These are phyloP conservation scores for Drosophila nr. fundita DNA, from an alignment of 2,888 invertebrate species.

Conservation along the genomic window DNA sequence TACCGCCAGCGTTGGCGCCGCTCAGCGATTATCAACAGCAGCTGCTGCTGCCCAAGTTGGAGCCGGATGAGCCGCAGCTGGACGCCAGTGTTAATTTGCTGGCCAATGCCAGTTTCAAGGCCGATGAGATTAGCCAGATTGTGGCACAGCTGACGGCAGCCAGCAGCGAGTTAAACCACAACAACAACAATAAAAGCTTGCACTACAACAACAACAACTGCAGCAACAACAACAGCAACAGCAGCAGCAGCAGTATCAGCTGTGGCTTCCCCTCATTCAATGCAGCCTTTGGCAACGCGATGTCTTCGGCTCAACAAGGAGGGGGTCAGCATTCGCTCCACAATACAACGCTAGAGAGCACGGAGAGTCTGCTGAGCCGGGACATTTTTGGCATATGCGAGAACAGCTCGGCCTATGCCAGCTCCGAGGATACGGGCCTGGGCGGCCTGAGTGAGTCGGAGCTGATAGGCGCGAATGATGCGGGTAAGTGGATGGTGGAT, in stretches of 20 bases:
- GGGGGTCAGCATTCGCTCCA: constrained; percentile 41
- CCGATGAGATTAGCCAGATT: constrained; percentile 78
- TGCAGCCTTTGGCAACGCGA: constrained; percentile 59
- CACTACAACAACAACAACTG: constrained; percentile 55
- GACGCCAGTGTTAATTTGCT: constrained; percentile 47
- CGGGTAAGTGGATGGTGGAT: constrained; percentile 72
- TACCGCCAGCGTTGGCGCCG: constrained; percentile 77
- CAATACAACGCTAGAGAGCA: constrained; percentile 57
- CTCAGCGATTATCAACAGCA: constrained; percentile 57
- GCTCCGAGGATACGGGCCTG: constrained; percentile 87
- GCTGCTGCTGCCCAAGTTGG: constrained; percentile 17
- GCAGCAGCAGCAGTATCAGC: constrained; percentile 68
- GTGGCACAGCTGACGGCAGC: constrained; percentile 72
- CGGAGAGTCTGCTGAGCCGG: constrained; percentile 80
- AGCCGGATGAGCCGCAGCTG: constrained; percentile 29
- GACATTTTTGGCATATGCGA: constrained; percentile 86
- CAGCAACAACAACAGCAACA: constrained; percentile 62
- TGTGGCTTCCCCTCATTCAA: constrained; percentile 74
- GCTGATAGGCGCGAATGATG: constrained; percentile 86
- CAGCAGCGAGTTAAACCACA: constrained; percentile 53
- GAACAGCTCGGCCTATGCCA: constrained; percentile 88
- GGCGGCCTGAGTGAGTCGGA: constrained; percentile 88
- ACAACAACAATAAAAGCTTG: constrained; percentile 51
- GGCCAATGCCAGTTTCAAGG: constrained; percentile 65
- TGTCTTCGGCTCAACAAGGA: constrained; percentile 31